Conservation (phyloP, 2,113 vertebrate genomes). For the Columba janthina region DNA sequence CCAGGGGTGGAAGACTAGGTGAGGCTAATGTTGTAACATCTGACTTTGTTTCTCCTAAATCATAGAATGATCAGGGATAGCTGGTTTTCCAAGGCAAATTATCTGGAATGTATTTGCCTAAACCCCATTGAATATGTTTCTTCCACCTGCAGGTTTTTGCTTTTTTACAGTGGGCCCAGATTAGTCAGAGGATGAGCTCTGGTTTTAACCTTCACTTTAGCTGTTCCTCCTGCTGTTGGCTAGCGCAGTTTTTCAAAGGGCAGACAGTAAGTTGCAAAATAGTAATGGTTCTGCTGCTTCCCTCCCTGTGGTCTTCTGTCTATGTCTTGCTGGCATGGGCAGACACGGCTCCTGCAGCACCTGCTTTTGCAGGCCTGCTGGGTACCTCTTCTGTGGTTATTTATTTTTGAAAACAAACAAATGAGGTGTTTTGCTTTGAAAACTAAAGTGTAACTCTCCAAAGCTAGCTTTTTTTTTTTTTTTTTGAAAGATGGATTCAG, state of each 20-base stretch:
- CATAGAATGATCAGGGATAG: not conserved
- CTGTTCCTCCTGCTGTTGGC: not conserved
- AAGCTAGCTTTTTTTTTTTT: not conserved
- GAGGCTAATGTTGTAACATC: not conserved
- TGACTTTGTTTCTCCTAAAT: not conserved
- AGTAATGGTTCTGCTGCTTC: not conserved
- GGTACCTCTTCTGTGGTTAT: not conserved
- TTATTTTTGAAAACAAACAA: not conserved
- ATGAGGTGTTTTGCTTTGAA: not conserved
- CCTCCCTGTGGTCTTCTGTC: not conserved
- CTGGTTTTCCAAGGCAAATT: not conserved
- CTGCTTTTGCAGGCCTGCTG: not conserved
- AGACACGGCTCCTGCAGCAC: not conserved
- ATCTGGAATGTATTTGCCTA: not conserved
- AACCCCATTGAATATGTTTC: not conserved
- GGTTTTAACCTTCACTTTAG: not conserved
- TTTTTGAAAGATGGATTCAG: not conserved
- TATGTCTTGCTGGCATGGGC: fast-evolving
- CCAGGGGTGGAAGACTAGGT: not conserved
- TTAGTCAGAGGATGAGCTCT: not conserved
- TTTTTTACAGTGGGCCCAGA: not conserved
- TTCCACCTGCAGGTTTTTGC: not conserved
- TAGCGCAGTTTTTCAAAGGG: not conserved
- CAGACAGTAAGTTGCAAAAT: not conserved
- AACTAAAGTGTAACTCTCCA: not conserved